phyloP scores from a whole-genome alignment of 2,113 vertebrate genomes.

The Vireo altiloquus region DNA sequence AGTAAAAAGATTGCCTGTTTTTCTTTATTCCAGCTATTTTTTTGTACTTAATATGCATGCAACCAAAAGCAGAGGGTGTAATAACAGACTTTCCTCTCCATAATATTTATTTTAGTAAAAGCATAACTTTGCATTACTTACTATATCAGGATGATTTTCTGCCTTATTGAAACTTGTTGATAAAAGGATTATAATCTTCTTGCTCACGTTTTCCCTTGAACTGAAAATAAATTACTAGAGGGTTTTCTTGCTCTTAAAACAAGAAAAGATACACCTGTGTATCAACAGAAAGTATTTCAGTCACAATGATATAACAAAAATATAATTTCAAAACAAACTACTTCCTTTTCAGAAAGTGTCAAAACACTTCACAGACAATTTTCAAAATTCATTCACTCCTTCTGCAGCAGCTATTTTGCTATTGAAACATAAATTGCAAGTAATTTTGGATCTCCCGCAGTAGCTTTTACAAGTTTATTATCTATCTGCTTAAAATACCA shows the following conservation, averaged over 20 bases:
- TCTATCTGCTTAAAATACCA: not conserved
- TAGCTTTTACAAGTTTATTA: not conserved
- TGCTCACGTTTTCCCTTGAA: not conserved
- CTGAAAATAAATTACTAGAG: not conserved
- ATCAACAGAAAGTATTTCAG: not conserved
- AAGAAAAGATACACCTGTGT: not conserved
- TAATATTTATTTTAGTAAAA: not conserved
- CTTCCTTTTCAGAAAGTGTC: not conserved
- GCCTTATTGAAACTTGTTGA: not conserved
- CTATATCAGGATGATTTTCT: not conserved
- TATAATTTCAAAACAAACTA: not conserved
- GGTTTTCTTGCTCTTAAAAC: not conserved
- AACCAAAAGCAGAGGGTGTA: not conserved
- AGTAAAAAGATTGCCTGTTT: not conserved
- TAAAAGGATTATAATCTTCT: not conserved
- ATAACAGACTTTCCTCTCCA: not conserved
- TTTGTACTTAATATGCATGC: not conserved
- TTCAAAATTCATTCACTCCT: not conserved
- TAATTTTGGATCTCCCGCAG: not conserved
- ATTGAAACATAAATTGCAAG: not conserved
- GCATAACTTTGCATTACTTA: not conserved
- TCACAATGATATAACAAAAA: not conserved
- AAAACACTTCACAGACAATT: conserved; percentile 16
- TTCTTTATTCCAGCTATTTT: not conserved
- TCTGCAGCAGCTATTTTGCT: not conserved